Conservation (phyloP, 2,888 invertebrate species). For the Amblyjoppa proteus region DNA sequence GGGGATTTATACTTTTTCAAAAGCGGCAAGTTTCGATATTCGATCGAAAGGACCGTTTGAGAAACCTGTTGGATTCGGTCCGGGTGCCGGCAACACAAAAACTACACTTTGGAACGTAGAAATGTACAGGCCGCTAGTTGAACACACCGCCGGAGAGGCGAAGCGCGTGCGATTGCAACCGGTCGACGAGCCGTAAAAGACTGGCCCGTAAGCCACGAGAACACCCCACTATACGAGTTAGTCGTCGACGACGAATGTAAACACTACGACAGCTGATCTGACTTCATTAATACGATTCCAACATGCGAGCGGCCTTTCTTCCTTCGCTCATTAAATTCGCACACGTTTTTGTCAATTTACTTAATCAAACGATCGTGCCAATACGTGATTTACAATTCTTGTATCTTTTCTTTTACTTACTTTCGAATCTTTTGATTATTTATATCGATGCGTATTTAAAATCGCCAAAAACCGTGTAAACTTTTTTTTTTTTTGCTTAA, state of each 20-base stretch:
- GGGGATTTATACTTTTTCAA: background rate
- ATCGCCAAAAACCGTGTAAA: background rate
- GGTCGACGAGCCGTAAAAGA: constrained; percentile 75
- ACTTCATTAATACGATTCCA: constrained; percentile 37
- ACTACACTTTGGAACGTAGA: constrained; percentile 26
- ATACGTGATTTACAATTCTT: background rate
- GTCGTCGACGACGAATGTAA: constrained; percentile 75
- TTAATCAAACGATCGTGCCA: background rate
- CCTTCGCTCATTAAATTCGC: constrained; percentile 21
- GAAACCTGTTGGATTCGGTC: constrained; percentile 67
- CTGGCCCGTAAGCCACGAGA: constrained; percentile 72
- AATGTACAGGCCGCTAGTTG: constrained; percentile 6
- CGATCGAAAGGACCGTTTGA: constrained; percentile 45
- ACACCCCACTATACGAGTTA: constrained; percentile 71
- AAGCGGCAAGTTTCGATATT: background rate
- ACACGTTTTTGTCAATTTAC: background rate
- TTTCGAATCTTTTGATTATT: constrained; percentile 3
- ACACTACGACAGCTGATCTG: constrained; percentile 78
- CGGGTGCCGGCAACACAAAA: constrained; percentile 12
- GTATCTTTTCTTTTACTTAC: background rate
- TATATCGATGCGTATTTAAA: background rate
- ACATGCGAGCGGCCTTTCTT: constrained; percentile 33
- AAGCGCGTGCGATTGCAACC: constrained; percentile 69
- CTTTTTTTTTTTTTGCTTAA: background rate
- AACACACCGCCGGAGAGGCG: constrained; percentile 29